Conservation (phyloP, 2,888 invertebrate species). For the Megaustenia siamemsis region DNA sequence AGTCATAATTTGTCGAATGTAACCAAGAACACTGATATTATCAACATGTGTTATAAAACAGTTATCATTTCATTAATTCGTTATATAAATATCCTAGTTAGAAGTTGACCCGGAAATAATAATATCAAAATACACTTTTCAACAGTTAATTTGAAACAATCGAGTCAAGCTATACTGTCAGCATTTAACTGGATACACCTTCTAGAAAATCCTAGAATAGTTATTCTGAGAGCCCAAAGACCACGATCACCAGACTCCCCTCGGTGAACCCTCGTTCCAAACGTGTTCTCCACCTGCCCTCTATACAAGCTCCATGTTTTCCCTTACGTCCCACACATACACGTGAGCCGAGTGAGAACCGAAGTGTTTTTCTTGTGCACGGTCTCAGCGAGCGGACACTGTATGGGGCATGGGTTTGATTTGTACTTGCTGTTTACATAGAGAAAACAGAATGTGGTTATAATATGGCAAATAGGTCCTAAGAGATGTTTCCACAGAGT, state of each 20-base stretch:
- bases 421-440: constrained; percentile 35
- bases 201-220: background rate
- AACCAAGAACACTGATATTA: too few relatives aligned
- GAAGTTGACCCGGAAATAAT: too few relatives aligned
- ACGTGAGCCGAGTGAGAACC: constrained; percentile 3
- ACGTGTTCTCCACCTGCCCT: constrained; percentile 23
- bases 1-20: too few relatives aligned
- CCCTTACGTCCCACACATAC: constrained; percentile 44
- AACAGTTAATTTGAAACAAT: too few relatives aligned
- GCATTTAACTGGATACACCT: background rate
- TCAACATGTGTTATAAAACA: too few relatives aligned
- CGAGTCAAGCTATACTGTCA: background rate
- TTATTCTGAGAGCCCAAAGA: constrained; percentile 3
- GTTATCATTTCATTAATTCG: too few relatives aligned
- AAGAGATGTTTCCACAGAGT: constrained; percentile 48
- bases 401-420: constrained; percentile 14
- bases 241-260: constrained; percentile 26
- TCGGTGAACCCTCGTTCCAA: constrained; percentile 24
- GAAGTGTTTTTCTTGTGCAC: constrained; percentile 44
- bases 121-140: too few relatives aligned
- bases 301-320: constrained; percentile 31
- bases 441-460: constrained; percentile 48
- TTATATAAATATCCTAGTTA: too few relatives aligned
- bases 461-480: constrained; percentile 51
- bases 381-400: background rate